These are phyloP conservation scores for Isaurus tuberculatus DNA, from an alignment of 92 coral and sea anemone genomes.

Conservation along the genomic window DNA sequence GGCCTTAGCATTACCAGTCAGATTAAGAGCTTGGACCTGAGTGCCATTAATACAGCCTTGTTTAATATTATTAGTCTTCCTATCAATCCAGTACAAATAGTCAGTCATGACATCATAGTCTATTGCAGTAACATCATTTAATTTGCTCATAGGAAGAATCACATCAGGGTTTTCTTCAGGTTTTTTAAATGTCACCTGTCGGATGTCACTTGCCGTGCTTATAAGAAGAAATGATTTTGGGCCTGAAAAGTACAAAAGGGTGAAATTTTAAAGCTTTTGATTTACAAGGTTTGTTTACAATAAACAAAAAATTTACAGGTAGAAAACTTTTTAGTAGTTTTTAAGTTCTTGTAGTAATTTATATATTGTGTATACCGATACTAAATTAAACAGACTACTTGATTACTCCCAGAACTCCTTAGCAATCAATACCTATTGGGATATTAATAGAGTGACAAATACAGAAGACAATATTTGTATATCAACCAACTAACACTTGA, in stretches of 20 bases:
- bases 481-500: no score
- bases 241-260: conserved; percentile 53
- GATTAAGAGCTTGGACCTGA: conserved; percentile 29
- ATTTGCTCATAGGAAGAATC: conserved; percentile 69
- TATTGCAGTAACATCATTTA: conserved; percentile 71
- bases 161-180: conserved; percentile 84
- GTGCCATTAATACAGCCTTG: conserved; percentile 83
- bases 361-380: no score
- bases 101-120: conserved; percentile 85
- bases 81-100: conserved; percentile 89
- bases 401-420: no score
- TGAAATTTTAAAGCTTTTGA: no score
- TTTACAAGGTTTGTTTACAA: no score
- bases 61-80: conserved; percentile 48
- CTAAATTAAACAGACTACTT: no score
- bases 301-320: no score
- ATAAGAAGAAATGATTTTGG: conserved; percentile 84
- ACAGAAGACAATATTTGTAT: no score
- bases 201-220: conserved; percentile 75
- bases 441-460: no score
- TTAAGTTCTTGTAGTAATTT: no score
- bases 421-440: no score
- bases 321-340: no score
- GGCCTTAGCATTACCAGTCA: conserved; percentile 23
- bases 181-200: conserved; percentile 76